These are phyloP conservation scores for Aporophyla lueneburgensis DNA, from an alignment of 2,888 invertebrate species.

Conservation along the genomic window DNA sequence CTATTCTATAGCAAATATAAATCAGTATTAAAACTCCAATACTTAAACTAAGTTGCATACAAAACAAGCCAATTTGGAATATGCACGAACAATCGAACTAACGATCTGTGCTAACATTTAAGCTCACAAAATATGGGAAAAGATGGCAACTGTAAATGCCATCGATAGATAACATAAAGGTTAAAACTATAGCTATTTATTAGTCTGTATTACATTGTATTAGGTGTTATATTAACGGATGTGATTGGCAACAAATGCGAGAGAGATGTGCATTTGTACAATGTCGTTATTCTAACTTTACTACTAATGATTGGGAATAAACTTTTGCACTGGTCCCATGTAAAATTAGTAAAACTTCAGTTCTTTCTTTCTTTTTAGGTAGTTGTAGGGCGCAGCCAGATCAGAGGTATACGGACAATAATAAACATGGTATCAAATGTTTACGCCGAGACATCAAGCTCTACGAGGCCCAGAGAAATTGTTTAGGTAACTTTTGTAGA, in stretches of 20 bases:
- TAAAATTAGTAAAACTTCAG: too few species aligned
- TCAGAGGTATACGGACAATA: not conserved
- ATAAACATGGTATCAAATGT: not conserved
- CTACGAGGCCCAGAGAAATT: too few species aligned
- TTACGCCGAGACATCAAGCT: not conserved
- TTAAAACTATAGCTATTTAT: conserved; percentile 48
- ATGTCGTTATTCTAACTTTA: not conserved
- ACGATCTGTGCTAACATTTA: conserved; percentile 69
- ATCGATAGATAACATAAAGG: conserved; percentile 67
- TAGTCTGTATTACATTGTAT: conserved; percentile 20
- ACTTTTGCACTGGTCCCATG: not conserved
- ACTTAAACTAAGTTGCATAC: conserved; percentile 37
- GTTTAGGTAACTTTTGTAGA: not conserved
- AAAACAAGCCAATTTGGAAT: conserved; percentile 53
- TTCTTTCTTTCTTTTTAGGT: too few species aligned
- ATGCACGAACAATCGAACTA: conserved; percentile 55
- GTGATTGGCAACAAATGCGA: conserved; percentile 20
- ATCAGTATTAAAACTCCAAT: conserved; percentile 48
- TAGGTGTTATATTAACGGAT: conserved; percentile 28
- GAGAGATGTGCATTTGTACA: not conserved
- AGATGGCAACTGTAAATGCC: conserved; percentile 69
- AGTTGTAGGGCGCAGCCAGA: too few species aligned
- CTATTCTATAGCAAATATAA: conserved; percentile 18
- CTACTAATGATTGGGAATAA: not conserved
- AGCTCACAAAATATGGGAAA: conserved; percentile 71